phyloP scores from a whole-genome alignment of 2,888 invertebrate species.

The Metacarcinus magister region DNA sequence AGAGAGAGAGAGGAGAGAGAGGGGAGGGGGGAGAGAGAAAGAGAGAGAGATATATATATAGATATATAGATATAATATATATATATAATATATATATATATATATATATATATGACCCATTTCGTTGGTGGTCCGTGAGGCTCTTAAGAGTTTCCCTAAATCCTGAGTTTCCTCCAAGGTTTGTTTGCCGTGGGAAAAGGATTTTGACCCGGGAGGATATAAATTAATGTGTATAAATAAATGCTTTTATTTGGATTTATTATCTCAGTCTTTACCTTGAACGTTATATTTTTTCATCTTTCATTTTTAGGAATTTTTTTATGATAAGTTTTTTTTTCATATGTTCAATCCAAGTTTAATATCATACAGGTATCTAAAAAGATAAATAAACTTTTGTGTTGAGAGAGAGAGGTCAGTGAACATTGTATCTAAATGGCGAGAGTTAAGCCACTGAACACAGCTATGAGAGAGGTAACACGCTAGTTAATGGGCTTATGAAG shows the following conservation, averaged over 20 bases:
- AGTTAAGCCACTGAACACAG: no score
- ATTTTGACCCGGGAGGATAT: neutral
- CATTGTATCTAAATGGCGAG: no score
- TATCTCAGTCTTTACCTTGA: no score
- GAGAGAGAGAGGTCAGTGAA: no score
- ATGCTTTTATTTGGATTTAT: neutral
- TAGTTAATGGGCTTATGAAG: no score
- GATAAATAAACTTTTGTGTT: no score
- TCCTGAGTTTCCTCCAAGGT: constrained; percentile 11
- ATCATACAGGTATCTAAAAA: no score
- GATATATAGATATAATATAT: neutral
- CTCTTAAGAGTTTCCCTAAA: constrained; percentile 21
- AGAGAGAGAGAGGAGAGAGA: constrained; percentile 26
- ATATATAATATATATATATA: neutral
- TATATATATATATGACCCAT: neutral
- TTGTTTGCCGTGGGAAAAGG: constrained; percentile 12
- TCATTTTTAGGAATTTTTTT: neutral
- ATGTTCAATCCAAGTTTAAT: no score
- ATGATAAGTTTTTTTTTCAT: no score
- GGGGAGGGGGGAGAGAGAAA: neutral
- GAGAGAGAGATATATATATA: neutral
- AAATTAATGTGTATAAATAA: neutral
- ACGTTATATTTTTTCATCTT: neutral
- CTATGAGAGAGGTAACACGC: no score
- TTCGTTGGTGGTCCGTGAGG: neutral